These are phyloP conservation scores for Drosophila serrata DNA, from an alignment of 1,140 invertebrate genomes.

Conservation along the genomic window DNA sequence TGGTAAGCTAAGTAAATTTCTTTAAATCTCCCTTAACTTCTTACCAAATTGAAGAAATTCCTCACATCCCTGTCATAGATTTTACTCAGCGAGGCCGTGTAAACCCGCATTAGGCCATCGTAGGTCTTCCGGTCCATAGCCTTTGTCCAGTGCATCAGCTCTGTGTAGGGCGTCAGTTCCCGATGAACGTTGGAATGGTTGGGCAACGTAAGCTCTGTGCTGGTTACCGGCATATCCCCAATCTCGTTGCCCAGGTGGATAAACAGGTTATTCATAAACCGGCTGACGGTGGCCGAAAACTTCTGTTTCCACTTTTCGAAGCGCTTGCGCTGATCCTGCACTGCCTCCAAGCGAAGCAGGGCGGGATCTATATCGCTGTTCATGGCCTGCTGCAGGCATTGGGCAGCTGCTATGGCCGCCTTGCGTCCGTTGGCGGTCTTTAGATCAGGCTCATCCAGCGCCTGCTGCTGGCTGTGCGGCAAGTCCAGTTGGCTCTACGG, in stretches of 20 bases:
- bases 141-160: conserved; percentile 96
- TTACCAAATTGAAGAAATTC: conserved; percentile 90
- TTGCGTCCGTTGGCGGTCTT: conserved; percentile 90
- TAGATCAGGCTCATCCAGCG: conserved; percentile 91
- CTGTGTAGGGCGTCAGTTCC: conserved; percentile 93
- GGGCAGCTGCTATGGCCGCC: conserved; percentile 92
- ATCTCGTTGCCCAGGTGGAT: conserved; percentile 93
- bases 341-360: conserved; percentile 90
- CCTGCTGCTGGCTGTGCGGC: conserved; percentile 89
- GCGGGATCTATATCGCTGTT: conserved; percentile 89
- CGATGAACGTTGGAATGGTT: conserved; percentile 92
- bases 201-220: conserved; percentile 89
- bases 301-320: conserved; percentile 94
- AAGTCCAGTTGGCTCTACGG: conserved; percentile 91
- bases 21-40: neutral
- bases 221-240: conserved; percentile 81
- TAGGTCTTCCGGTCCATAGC: conserved; percentile 94
- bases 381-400: conserved; percentile 92
- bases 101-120: conserved; percentile 92
- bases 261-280: conserved; percentile 97
- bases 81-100: conserved; percentile 92
- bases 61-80: conserved; percentile 94
- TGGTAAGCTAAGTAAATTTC: neutral
- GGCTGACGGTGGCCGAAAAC: conserved; percentile 93
- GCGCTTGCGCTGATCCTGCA: conserved; percentile 94